Evolutionary conservation across 2,113 vertebrate genomes (phyloP), one percentile per base, ranked within the genome.

Genomic region (Rhabdomys dilectus): DNA sequence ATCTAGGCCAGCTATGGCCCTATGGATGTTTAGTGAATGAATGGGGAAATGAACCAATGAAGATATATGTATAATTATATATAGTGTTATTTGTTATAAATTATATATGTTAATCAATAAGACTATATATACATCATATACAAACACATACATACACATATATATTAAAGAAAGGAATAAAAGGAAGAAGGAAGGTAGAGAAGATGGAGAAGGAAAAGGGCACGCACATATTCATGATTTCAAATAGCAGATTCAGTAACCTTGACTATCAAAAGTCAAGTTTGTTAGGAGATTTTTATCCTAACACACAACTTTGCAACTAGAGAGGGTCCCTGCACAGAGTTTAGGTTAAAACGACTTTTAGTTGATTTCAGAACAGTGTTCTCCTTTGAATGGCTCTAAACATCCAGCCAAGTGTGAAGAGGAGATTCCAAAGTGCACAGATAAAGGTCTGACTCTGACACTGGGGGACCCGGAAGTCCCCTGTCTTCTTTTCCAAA

Each of bases 261-360:
- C 21, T 36, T 62, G 22, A n/a, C 11, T 90, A 51, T 78, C 87
- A 91, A 80, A 93, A 45, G 88, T 76, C 17, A 80, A 68, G 17
- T 22, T 91, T 62, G 80, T 77, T 34, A 42, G 78, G 24, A 48
- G n/a, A 15, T 86, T 81, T 94, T 94, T 75, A 31, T 91, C 86
- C 34, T 80, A 62, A 29, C 19, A 39, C 7, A 31, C 3, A 24
- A 16, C 64, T 96, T 91, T 94, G 48, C 72, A 85, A 16, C 45
- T 19, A 51, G 15, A 45, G 87, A 19, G 45, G 39, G 29, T 66
- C 42, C 42, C 21, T 84, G 84, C 36, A 34, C 72, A 91, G 62
- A 80, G 31, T 68, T 89, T 72, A 89, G 84, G 56, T 39, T 34
- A 26, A 70, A 66, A 70, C 45, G 70, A 91, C 39, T 75, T 88